These are phyloP conservation scores for Heterodera schachtii DNA, from an alignment of 1,140 invertebrate species.

Conservation along the genomic window DNA sequence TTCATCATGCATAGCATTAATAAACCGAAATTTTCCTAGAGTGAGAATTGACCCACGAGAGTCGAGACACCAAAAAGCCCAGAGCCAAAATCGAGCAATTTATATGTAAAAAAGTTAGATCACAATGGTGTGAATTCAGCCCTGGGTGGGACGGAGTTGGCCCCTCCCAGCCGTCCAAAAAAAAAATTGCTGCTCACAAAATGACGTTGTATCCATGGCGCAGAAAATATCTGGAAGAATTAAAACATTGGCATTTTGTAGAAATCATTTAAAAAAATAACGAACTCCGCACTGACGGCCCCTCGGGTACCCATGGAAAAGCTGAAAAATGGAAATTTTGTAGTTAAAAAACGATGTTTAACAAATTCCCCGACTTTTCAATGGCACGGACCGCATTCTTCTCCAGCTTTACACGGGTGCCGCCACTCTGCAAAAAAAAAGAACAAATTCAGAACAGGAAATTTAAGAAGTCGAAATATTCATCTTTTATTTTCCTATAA, in stretches of 20 bases:
- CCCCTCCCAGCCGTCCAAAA: too few species aligned
- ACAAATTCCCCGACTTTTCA: conserved; percentile 74
- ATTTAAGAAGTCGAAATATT: too few species aligned
- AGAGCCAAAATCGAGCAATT: too few species aligned
- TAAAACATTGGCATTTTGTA: not conserved
- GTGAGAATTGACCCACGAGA: too few species aligned
- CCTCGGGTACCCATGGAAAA: conserved; percentile 81
- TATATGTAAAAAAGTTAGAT: too few species aligned
- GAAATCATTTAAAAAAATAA: not conserved
- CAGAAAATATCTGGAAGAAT: conserved; percentile 74
- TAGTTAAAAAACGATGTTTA: not conserved
- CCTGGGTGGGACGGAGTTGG: too few species aligned
- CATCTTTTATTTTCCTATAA: too few species aligned
- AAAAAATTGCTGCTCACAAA: conserved; percentile 67
- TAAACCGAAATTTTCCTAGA: too few species aligned
- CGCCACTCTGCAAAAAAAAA: conserved; percentile 75
- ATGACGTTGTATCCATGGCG: conserved; percentile 73
- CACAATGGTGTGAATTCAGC: too few species aligned
- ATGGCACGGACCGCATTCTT: conserved; percentile 84
- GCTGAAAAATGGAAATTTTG: not conserved
- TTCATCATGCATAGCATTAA: too few species aligned
- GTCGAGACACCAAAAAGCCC: too few species aligned
- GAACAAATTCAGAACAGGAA: not conserved
- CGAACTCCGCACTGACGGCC: conserved; percentile 83
- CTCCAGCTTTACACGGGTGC: conserved; percentile 94